These are phyloP conservation scores for Procambarus virginalis DNA, from an alignment of 1,140 invertebrate genomes.

Conservation along the genomic window DNA sequence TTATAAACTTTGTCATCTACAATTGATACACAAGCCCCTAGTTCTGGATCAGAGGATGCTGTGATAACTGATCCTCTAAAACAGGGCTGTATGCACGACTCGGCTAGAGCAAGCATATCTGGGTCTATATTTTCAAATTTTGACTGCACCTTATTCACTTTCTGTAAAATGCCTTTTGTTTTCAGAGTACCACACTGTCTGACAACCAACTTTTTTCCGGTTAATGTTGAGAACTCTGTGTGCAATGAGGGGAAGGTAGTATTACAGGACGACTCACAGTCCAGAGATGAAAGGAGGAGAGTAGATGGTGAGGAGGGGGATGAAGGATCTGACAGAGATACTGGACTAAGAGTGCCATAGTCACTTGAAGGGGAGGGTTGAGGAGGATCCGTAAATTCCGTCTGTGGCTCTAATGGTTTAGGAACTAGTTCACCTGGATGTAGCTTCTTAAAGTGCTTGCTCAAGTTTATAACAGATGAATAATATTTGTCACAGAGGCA, in stretches of 20 bases:
- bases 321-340: slow-evolving; percentile 10
- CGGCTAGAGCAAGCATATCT: slow-evolving; percentile 46
- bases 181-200: not conserved
- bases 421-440: slow-evolving; percentile 1
- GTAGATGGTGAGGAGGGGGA: slow-evolving; percentile 16
- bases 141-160: not conserved
- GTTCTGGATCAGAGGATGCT: slow-evolving; percentile 46
- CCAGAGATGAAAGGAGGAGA: not conserved
- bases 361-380: slow-evolving; percentile 47
- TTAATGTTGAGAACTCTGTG: not conserved
- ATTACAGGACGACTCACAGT: not conserved
- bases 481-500: slow-evolving; percentile 54
- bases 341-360: slow-evolving; percentile 53
- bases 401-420: not conserved
- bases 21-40: slow-evolving; percentile 55
- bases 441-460: slow-evolving; percentile 48
- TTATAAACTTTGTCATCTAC: not conserved
- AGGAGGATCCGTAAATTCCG: not conserved
- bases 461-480: slow-evolving; percentile 15
- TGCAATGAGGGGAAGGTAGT: not conserved
- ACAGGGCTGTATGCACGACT: slow-evolving; percentile 27
- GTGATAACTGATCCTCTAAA: slow-evolving; percentile 34
- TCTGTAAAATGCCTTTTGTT: not conserved
- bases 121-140: slow-evolving; percentile 21
- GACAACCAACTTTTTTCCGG: not conserved